A percentile compares a stretch with the other conserved stretches of the same genome.
Conservation (phyloP, 2,797 vertebrate species). For the Gouania willdenowi region DNA sequence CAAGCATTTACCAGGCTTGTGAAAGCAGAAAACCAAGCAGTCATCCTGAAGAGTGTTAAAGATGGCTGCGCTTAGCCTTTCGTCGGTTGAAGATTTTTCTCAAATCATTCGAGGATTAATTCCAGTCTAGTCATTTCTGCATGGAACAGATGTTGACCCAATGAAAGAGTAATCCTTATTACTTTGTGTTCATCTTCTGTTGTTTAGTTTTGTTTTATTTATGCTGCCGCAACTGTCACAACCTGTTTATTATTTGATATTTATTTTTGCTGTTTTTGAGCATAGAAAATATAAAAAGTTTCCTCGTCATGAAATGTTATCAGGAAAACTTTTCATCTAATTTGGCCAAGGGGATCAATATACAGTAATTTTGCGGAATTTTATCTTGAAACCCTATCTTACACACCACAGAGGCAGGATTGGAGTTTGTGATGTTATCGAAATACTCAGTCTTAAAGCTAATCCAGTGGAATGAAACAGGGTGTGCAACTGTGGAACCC, state of each 20-base stretch:
- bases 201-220: not conserved
- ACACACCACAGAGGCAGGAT: conserved; percentile 25
- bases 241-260: conserved; percentile 1
- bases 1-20: not conserved
- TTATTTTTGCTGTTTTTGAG: not conserved
- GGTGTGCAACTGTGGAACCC: conserved; percentile 11
- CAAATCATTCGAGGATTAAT: not conserved
- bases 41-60: not conserved
- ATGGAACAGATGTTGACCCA: not conserved
- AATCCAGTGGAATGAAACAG: conserved; percentile 30
- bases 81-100: not conserved
- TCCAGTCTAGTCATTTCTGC: not conserved
- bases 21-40: conserved; percentile 1
- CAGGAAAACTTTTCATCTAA: conserved; percentile 2
- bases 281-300: conserved; percentile 5
- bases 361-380: conserved; percentile 25
- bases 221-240: not conserved
- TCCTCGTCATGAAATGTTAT: not conserved
- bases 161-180: conserved; percentile 2
- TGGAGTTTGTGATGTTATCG: conserved; percentile 34
- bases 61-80: not conserved
- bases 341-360: conserved; percentile 27
- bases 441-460: conserved; percentile 28
- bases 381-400: conserved; percentile 35
- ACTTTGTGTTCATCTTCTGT: conserved; percentile 5